Percentiles rank a stretch among this genome's conserved stretches.
These are phyloP conservation scores for Dallia pectoralis DNA, from an alignment of 2,797 vertebrate genomes.

Conservation along the genomic window DNA sequence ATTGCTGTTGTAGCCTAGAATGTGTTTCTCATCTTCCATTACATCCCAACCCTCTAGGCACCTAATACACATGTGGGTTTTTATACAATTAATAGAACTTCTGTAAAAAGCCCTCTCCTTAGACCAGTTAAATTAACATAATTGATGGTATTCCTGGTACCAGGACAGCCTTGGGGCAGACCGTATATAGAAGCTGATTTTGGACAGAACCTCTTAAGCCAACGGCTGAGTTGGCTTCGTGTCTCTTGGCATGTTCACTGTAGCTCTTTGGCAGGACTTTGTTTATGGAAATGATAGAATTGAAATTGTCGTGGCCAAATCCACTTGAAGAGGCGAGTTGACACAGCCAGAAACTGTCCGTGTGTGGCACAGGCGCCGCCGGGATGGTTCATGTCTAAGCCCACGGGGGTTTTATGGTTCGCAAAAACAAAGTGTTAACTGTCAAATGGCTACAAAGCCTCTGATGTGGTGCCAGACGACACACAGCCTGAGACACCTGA, in stretches of 20 bases:
- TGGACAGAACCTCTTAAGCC: constrained; percentile 42
- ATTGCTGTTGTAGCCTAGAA: neutral
- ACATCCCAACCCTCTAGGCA: constrained; percentile 43
- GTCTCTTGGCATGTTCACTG: constrained; percentile 58
- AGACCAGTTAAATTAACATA: constrained; percentile 65
- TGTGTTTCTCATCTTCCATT: constrained; percentile 41
- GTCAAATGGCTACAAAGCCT: neutral
- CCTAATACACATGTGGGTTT: constrained; percentile 34
- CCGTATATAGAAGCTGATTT: constrained; percentile 43
- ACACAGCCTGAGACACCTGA: neutral
- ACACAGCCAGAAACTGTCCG: neutral
- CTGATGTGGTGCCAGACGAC: neutral
- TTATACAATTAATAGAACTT: constrained; percentile 45
- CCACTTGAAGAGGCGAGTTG: constrained; percentile 30
- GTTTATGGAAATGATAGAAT: constrained; percentile 68
- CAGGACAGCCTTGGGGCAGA: constrained; percentile 61
- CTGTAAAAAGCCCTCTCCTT: constrained; percentile 50
- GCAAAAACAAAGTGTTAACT: neutral
- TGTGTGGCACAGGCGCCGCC: neutral
- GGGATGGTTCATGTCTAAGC: neutral
- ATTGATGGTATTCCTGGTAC: constrained; percentile 55
- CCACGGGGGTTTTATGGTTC: neutral
- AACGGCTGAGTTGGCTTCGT: constrained; percentile 45
- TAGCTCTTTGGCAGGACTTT: constrained; percentile 63
- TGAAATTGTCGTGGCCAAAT: constrained; percentile 60